Base-by-base conservation (phyloP, 2,888 invertebrate genomes). In the Pinctada fucata region DNA sequence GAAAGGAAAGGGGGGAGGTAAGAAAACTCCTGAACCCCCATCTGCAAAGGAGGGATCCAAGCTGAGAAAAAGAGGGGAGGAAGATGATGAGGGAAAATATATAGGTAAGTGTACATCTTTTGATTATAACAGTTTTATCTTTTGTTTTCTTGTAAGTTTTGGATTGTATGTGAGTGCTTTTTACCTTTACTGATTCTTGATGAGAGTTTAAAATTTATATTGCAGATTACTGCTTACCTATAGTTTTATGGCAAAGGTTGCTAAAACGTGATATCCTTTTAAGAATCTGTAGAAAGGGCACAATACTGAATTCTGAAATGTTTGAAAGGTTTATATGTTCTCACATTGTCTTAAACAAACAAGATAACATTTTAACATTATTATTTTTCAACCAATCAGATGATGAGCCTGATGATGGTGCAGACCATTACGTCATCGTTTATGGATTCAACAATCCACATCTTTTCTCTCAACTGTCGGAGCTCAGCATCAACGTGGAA, bases 391-490 rank as follows among this genome's bases (percentile, higher is more conserved):
- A 31, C 31, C 31, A 31, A 31, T 8, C 85, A 92, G 92, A 92
- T 90, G 92, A 92, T 88, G 92, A 92, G 77, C 92, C 92, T 16
- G 91, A 91, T 81, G 92, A 92, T 84, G 92, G 92, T 3, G 88
- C 91, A 3, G 82, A 91, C n/a, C 90, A 90, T 76, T 92, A 92
- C 84, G 83, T 92, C 66, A 79, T 92, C 4, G 81, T 92, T 3
- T 82, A 87, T 72, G 92, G 92, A 6, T 92, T 92, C 82, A 87
- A 90, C 79, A 83, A 88, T 48, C 89, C 91, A 1, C 87, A 89
- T 69, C 77, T 92, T 48, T 83, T 91, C 73, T 79, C 84, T 50
- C 86, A 87, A 4, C 82, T 92, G 69, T 86, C 90, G 48, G 91
- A 91, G 74, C 83, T 92, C n/a, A 87, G 88, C 4, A 83, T 92